phyloP scores from a whole-genome alignment of 2,888 invertebrate genomes.

The Apodemia zela region DNA sequence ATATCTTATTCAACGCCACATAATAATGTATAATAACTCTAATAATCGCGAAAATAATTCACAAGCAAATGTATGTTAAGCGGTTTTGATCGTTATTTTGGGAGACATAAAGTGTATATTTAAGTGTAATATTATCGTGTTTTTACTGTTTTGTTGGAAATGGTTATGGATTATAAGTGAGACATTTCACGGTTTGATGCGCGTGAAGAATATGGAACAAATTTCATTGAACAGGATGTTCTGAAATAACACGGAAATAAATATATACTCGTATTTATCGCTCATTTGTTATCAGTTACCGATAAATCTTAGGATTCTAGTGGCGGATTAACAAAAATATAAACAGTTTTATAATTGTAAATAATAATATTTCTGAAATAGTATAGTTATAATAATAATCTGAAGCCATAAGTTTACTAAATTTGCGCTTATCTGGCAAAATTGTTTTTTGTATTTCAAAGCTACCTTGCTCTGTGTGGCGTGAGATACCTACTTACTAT shows the following conservation, averaged over 20 bases:
- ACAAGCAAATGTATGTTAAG: neutral
- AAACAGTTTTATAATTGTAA: too few relatives aligned
- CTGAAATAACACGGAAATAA: constrained; percentile 26
- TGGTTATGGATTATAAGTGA: constrained; percentile 36
- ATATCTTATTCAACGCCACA: constrained; percentile 26
- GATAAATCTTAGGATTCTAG: too few relatives aligned
- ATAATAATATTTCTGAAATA: too few relatives aligned
- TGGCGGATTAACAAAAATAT: too few relatives aligned
- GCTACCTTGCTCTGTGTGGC: too few relatives aligned
- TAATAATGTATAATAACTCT: constrained; percentile 19
- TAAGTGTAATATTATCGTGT: neutral
- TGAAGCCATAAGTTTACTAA: too few relatives aligned
- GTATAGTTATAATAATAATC: too few relatives aligned
- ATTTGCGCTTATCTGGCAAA: too few relatives aligned
- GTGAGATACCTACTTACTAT: too few relatives aligned
- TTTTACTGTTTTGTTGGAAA: constrained; percentile 26
- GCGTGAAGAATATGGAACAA: constrained; percentile 40
- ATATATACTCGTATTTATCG: constrained; percentile 6
- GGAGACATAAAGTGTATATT: neutral
- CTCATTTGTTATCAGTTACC: too few relatives aligned
- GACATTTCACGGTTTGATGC: constrained; percentile 49
- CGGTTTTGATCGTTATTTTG: neutral
- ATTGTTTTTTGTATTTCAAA: too few relatives aligned
- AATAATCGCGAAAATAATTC: constrained; percentile 3
- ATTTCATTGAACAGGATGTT: constrained; percentile 39